Evolutionary conservation across 1,140 invertebrate species (phyloP).

Genomic region (Maconellicoccus hirsutus): DNA sequence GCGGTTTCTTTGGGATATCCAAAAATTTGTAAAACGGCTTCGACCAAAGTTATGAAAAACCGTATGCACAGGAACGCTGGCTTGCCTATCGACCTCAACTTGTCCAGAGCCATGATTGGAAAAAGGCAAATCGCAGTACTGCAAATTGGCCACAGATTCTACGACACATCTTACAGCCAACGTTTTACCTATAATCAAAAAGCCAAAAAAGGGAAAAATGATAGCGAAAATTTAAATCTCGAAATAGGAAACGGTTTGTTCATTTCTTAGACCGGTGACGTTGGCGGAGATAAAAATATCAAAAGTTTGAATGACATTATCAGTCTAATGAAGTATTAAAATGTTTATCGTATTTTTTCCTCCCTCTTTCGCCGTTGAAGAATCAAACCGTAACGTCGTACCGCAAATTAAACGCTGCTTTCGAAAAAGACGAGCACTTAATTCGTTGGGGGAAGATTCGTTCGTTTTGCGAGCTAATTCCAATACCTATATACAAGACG

Average conservation of each 20-base stretch:
- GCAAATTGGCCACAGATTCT: not conserved
- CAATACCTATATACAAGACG: no score
- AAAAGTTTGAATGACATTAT: not conserved
- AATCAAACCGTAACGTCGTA: slow-evolving; percentile 2
- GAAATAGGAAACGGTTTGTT: not conserved
- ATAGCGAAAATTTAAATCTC: not conserved
- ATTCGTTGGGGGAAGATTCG: not conserved
- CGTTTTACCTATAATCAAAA: slow-evolving; percentile 7
- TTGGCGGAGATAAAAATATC: no score
- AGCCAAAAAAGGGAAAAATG: not conserved
- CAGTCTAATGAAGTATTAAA: slow-evolving; percentile 2
- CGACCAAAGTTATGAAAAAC: slow-evolving; percentile 15
- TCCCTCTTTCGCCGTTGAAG: not conserved
- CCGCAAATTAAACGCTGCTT: not conserved
- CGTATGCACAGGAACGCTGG: not conserved
- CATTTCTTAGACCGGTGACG: not conserved
- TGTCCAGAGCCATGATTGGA: not conserved
- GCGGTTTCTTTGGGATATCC: slow-evolving; percentile 9
- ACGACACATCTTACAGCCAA: slow-evolving; percentile 10
- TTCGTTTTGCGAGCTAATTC: not conserved
- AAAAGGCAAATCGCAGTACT: not conserved
- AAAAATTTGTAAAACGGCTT: not conserved
- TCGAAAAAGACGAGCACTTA: not conserved
- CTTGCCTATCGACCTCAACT: not conserved
- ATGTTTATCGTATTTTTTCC: slow-evolving; percentile 2